phyloP scores from a whole-genome alignment of 2,797 vertebrate genomes.

The Monodelphis domestica region DNA sequence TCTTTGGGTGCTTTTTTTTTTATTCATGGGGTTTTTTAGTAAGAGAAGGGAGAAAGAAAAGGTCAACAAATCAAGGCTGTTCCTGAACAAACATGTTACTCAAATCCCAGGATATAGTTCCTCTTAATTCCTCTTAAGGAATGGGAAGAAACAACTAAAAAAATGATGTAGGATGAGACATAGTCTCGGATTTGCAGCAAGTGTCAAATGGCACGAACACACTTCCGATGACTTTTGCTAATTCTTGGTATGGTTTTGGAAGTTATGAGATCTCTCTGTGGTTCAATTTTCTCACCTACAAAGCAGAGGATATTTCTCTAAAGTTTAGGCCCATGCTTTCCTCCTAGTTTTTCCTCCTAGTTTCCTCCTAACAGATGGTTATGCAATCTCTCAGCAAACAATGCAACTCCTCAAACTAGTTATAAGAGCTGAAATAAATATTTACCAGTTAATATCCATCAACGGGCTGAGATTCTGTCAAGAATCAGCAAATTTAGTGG shows the following conservation, averaged over 20 bases:
- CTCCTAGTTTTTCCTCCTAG: constrained; percentile 30
- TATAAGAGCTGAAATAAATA: constrained; percentile 32
- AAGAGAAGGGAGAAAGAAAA: constrained; percentile 1
- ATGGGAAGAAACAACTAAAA: constrained; percentile 5
- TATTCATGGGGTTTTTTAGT: constrained; percentile 36
- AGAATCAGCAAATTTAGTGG: constrained; percentile 38
- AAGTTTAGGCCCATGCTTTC: not conserved
- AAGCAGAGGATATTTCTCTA: constrained; percentile 26
- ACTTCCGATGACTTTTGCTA: constrained; percentile 48
- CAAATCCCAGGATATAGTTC: constrained; percentile 56
- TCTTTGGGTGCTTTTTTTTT: not conserved
- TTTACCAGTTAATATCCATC: constrained; percentile 1
- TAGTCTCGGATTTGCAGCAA: constrained; percentile 50
- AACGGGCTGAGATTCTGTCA: constrained; percentile 10
- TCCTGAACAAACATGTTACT: constrained; percentile 47
- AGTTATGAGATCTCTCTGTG: constrained; percentile 38
- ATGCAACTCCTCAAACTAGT: constrained; percentile 32
- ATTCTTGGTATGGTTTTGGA: constrained; percentile 36
- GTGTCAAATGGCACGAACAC: constrained; percentile 44
- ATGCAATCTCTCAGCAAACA: constrained; percentile 18
- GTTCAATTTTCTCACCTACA: constrained; percentile 47
- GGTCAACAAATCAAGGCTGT: constrained; percentile 34
- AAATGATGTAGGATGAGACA: constrained; percentile 1
- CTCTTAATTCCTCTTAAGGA: constrained; percentile 37
- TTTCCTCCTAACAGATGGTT: not conserved